A percentile compares a stretch with the other conserved stretches of the same genome.
Evolutionary conservation across 2,797 vertebrate genomes (phyloP).

Genomic region (Sebastes diaconus): DNA sequence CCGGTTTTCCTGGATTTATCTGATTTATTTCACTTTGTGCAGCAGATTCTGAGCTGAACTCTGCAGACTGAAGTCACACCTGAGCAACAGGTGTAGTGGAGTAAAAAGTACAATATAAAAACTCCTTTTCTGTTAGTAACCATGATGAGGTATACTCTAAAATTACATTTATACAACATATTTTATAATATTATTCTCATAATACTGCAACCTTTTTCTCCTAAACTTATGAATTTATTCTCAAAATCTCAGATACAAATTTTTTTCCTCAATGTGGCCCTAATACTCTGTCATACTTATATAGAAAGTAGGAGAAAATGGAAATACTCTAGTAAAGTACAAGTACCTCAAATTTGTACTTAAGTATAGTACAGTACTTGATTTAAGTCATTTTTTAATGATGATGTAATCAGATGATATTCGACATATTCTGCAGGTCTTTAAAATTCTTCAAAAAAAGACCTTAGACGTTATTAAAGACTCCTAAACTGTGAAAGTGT

Average conservation of each 20-base stretch:
- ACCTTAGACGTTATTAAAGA: not conserved
- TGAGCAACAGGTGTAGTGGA: not conserved
- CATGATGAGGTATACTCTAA: too few species aligned
- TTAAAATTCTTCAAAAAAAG: not conserved
- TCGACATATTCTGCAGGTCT: not conserved
- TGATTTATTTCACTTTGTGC: not conserved
- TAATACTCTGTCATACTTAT: too few species aligned
- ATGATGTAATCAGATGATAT: too few species aligned
- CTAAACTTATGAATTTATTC: too few species aligned
- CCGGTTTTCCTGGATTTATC: not conserved
- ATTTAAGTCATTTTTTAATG: too few species aligned
- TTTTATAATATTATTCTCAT: too few species aligned
- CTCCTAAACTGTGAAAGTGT: not conserved
- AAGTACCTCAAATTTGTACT: not conserved
- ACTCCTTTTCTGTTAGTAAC: too few species aligned
- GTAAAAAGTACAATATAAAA: not conserved
- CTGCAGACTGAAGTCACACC: not conserved
- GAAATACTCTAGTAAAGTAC: too few species aligned
- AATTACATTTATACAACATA: too few species aligned
- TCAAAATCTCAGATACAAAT: too few species aligned
- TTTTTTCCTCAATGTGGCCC: too few species aligned
- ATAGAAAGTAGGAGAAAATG: not conserved
- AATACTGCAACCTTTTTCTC: too few species aligned
- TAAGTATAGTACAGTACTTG: not conserved
- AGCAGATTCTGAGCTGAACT: not conserved